Evolutionary conservation across 1,140 invertebrate species (phyloP).

Genomic region (Zaprionus lachaisei): DNA sequence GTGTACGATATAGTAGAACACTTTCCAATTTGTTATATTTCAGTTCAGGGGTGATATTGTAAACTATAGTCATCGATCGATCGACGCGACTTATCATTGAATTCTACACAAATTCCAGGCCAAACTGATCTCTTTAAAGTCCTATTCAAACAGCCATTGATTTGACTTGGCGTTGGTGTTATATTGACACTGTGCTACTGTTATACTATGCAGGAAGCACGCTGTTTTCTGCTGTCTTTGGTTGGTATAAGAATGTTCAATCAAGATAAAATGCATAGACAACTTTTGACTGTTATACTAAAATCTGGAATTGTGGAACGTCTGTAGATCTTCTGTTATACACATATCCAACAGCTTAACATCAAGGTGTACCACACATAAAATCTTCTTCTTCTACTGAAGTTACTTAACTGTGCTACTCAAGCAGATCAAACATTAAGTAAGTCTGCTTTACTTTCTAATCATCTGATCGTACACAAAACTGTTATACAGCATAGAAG

Average conservation of each 20-base stretch:
- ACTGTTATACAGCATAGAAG: background rate
- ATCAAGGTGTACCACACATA: too few relatives aligned
- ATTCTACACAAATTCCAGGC: background rate
- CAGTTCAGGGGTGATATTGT: too few relatives aligned
- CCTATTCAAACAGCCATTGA: background rate
- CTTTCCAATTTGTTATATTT: background rate
- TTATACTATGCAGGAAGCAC: background rate
- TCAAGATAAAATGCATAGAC: too few relatives aligned
- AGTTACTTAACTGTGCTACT: too few relatives aligned
- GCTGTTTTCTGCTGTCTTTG: background rate
- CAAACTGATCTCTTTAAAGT: background rate
- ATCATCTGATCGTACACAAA: background rate
- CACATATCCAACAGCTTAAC: too few relatives aligned
- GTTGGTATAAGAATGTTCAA: too few relatives aligned
- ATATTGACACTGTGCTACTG: background rate
- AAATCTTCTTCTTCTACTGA: too few relatives aligned
- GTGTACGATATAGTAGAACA: background rate
- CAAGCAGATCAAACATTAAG: background rate
- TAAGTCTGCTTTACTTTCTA: background rate
- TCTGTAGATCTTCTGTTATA: too few relatives aligned
- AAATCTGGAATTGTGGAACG: background rate
- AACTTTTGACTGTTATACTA: background rate
- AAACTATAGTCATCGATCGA: background rate
- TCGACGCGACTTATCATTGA: slow-evolving; percentile 1
- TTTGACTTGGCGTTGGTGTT: background rate